Evolutionary conservation across 2,797 vertebrate species (phyloP), one percentile per base, ranked within the genome.

Genomic region (Micromesistius poutassou): DNA sequence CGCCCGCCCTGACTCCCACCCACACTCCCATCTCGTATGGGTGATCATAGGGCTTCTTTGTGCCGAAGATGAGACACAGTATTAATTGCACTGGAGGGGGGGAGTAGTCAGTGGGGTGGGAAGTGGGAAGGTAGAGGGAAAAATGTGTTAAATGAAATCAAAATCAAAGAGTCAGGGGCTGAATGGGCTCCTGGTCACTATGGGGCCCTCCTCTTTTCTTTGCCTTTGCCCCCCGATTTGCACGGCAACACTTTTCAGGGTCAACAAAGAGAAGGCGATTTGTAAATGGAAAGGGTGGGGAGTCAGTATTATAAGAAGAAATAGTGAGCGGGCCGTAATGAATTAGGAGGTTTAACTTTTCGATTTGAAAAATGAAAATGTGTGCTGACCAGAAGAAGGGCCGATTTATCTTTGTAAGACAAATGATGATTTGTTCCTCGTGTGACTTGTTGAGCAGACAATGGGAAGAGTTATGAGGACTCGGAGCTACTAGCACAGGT

Each of bases 41-140:
- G 76, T 90, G 92, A 93, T 92, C 91, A 91, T 77, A 90, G 86
- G 88, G 88, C 28, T 75, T 83, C 83, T 92, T 91, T 90, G 87
- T 84, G 78, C 74, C 75, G 13, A 25, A 87, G 83, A 85, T 75
- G 79, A 80, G 79, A 87, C 78, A 89, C 74, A 79, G 80, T 87
- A 89, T 86, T 82, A 74, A 87, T 82, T 80, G 81, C 77, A 74
- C 78, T 9, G 68, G 82, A 71, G 38, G 73, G 73, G 84, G 78
- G 16, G 55, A 2, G 46, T 55, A 22, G 46, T 46, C 62, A 68
- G 62, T n/a, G 62, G 62, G 62, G 46, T 55, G 6, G 46, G 13
- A 22, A 68, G 62, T n/a, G 62, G 62, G 62, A 28, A 28, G 22
- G 7, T 28, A 14, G 66, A 16, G 66, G 28, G 77, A 73, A 75